phyloP scores from a whole-genome alignment of 2,113 vertebrate genomes.

The Fulmarus glacialis region DNA sequence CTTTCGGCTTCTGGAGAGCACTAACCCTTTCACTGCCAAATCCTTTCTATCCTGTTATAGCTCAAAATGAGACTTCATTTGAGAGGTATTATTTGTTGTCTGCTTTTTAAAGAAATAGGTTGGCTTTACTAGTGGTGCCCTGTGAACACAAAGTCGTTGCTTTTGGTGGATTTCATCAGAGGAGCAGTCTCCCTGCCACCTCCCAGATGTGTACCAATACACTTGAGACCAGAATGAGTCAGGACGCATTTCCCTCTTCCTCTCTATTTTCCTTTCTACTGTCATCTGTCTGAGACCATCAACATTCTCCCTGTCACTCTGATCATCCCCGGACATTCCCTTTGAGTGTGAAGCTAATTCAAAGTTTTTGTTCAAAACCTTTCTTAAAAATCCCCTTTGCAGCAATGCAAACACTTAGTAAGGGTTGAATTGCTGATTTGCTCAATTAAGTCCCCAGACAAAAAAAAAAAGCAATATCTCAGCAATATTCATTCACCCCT shows the following conservation, averaged over 20 bases:
- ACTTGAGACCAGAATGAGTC: background rate
- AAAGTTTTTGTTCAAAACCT: background rate
- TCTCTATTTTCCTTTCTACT: background rate
- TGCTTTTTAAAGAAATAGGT: background rate
- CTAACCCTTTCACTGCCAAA: conserved; percentile 47
- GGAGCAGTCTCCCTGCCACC: background rate
- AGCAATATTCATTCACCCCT: background rate
- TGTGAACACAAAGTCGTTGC: background rate
- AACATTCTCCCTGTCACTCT: background rate
- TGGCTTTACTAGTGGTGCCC: background rate
- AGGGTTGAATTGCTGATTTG: background rate
- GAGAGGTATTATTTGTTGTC: background rate
- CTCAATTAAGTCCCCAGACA: background rate
- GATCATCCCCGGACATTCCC: background rate
- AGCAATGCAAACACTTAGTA: background rate
- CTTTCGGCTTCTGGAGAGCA: background rate
- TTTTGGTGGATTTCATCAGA: background rate
- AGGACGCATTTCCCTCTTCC: background rate
- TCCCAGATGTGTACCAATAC: background rate
- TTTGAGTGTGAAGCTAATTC: background rate
- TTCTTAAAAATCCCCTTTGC: background rate
- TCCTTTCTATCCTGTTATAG: background rate
- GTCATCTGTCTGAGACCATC: background rate
- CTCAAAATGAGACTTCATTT: background rate
- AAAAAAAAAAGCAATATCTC: background rate